phyloP scores from a whole-genome alignment of 2,113 vertebrate species.

The Clarias batrachus region DNA sequence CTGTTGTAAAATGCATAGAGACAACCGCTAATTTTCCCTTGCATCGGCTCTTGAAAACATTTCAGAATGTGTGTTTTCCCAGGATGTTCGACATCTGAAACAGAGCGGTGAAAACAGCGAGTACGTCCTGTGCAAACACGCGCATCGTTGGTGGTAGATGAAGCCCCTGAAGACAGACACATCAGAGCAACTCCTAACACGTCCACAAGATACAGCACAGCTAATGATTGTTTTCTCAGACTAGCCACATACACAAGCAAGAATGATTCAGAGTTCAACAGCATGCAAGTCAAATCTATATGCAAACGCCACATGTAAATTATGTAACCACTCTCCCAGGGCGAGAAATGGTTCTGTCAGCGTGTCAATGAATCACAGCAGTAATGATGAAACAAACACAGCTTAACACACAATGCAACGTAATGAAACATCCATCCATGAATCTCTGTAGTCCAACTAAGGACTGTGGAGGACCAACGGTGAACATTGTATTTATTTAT shows the following conservation, averaged over 20 bases:
- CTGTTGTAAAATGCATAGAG: not conserved
- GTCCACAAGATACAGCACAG: not conserved
- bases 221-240: constrained; percentile 12
- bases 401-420: no score
- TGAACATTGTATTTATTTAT: no score
- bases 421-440: no score
- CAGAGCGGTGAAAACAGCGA: not conserved
- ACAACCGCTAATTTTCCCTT: not conserved
- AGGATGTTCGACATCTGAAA: not conserved
- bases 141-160: not conserved
- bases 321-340: not conserved
- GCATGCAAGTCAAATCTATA: not conserved
- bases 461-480: no score
- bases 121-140: not conserved
- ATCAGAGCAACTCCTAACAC: not conserved
- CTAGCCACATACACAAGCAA: not conserved
- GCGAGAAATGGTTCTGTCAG: not conserved
- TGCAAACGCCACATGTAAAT: not conserved
- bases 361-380: not conserved
- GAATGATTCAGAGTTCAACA: not conserved
- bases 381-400: not conserved
- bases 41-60: not conserved
- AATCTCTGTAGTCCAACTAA: no score
- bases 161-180: not conserved
- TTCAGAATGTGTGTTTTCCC: not conserved